These are phyloP conservation scores for Trogon surrucura DNA, from an alignment of 2,113 vertebrate species.

Conservation along the genomic window DNA sequence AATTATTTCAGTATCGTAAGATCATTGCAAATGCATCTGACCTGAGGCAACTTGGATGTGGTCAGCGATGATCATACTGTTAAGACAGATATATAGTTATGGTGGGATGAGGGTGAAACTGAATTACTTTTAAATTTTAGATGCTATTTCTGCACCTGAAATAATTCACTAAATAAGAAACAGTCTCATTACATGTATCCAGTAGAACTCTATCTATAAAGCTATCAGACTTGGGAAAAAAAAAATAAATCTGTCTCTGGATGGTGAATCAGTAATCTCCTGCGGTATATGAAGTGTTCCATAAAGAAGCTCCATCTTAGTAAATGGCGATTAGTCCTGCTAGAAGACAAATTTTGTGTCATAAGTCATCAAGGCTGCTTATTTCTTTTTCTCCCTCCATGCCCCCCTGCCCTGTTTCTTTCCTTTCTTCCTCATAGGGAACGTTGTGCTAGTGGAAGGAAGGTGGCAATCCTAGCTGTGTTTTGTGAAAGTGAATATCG, in stretches of 20 bases:
- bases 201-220: constrained; percentile 29
- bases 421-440: not conserved
- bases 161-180: constrained; percentile 50
- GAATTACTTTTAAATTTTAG: constrained; percentile 54
- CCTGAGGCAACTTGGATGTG: not conserved
- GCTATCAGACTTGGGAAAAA: not conserved
- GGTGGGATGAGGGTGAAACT: not conserved
- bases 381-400: not conserved
- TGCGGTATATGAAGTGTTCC: constrained; percentile 7
- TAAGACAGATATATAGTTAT: not conserved
- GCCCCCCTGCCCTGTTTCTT: not conserved
- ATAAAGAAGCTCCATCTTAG: constrained; percentile 16
- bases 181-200: not conserved
- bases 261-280: constrained; percentile 28
- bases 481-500: not conserved
- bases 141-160: constrained; percentile 23
- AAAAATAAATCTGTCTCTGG: not conserved
- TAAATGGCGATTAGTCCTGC: constrained; percentile 27
- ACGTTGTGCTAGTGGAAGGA: not conserved
- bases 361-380: not conserved
- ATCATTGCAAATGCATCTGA: constrained; percentile 8
- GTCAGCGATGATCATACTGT: not conserved
- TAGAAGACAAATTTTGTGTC: constrained; percentile 23
- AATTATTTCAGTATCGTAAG: constrained; percentile 19
- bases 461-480: not conserved